A percentile compares a stretch with the other conserved stretches of the same genome.
Conservation (phyloP, 2,113 vertebrate genomes). For the Peromyscus polionotus region DNA sequence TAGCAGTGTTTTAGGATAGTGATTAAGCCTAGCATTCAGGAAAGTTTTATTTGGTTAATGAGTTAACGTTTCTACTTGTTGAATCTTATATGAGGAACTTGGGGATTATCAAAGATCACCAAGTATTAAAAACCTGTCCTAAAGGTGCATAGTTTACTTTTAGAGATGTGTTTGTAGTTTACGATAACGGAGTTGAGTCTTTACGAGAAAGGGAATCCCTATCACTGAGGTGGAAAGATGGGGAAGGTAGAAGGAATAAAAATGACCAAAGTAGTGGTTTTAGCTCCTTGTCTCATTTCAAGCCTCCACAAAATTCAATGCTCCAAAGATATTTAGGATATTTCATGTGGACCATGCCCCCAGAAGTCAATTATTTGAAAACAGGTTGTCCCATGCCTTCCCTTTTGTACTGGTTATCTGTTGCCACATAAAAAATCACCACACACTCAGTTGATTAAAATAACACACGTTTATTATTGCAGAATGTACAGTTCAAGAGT, state of each 20-base stretch:
- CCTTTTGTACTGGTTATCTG: background rate
- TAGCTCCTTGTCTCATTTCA: constrained; percentile 23
- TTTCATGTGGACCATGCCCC: background rate
- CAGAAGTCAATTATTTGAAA: constrained; percentile 48
- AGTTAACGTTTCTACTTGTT: constrained; percentile 37
- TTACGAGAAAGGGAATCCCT: constrained; percentile 50
- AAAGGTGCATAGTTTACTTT: constrained; percentile 31
- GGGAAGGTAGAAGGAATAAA: background rate
- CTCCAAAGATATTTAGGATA: background rate
- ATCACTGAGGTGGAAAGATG: background rate
- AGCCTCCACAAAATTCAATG: background rate
- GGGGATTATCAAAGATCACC: background rate
- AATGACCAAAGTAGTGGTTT: background rate
- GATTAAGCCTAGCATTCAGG: constrained; percentile 27
- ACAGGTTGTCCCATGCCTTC: background rate
- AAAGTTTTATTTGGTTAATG: constrained; percentile 58
- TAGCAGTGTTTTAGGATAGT: constrained; percentile 40
- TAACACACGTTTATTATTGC: background rate
- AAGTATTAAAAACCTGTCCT: constrained; percentile 12
- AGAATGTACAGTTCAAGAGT: background rate
- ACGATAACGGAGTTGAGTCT: background rate
- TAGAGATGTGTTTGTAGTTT: constrained; percentile 36
- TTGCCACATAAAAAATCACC: background rate
- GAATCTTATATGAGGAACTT: background rate
- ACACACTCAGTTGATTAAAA: constrained; percentile 8